phyloP scores from a whole-genome alignment of 2,797 vertebrate genomes.

The Betta splendens region DNA sequence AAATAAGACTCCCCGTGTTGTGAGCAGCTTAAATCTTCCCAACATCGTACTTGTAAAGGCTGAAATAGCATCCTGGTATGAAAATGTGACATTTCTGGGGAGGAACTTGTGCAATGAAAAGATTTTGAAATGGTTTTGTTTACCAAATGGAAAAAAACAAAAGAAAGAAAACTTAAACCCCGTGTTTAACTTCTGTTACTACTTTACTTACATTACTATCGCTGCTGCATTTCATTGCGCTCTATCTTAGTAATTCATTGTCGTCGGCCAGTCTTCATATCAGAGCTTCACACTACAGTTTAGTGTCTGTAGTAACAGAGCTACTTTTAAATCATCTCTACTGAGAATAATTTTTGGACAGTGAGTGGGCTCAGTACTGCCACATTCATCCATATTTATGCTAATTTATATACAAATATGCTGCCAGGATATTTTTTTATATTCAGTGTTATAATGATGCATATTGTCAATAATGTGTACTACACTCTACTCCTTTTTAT shows the following conservation, averaged over 20 bases:
- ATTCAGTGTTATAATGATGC: not conserved
- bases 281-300: constrained; percentile 2
- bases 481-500: not conserved
- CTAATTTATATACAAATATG: constrained; percentile 21
- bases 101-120: constrained; percentile 30
- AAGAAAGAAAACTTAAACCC: constrained; percentile 4
- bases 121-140: constrained; percentile 29
- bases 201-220: no score
- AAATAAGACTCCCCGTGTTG: constrained; percentile 14
- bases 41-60: not conserved
- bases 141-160: constrained; percentile 16
- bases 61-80: not conserved
- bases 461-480: not conserved
- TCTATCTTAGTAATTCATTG: not conserved
- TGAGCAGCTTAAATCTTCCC: not conserved
- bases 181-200: no score
- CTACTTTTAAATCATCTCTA: not conserved
- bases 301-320: no score
- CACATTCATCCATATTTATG: constrained; percentile 24
- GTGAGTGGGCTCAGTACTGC: not conserved
- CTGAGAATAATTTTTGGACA: constrained; percentile 2
- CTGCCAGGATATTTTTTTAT: constrained; percentile 1
- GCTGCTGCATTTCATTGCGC: constrained; percentile 9
- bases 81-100: constrained; percentile 4
- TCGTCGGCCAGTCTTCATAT: constrained; percentile 16